A percentile compares a stretch with the other conserved stretches of the same genome.
Evolutionary conservation across 2,797 vertebrate species (phyloP).

Genomic region (Nothura maculosa): DNA sequence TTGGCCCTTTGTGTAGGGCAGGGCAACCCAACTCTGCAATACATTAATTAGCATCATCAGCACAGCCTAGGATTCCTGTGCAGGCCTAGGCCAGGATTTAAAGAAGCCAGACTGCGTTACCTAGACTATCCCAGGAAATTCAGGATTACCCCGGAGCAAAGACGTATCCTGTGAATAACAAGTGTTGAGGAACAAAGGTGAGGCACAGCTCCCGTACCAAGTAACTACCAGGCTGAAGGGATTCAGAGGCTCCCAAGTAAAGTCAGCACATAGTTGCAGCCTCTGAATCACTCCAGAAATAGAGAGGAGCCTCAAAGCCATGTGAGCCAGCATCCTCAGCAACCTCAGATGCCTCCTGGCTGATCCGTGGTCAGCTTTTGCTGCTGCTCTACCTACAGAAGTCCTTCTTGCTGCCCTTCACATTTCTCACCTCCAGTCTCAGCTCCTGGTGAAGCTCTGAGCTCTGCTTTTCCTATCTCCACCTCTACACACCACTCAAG

Average conservation of each 20-base stretch:
- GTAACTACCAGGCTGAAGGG: not conserved
- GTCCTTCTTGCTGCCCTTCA: not conserved
- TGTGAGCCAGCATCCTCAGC: not conserved
- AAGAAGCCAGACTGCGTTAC: not conserved
- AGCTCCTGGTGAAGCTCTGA: not conserved
- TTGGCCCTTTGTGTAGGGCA: not conserved
- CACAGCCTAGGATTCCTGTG: not conserved
- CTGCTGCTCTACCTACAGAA: not conserved
- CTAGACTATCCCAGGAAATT: not conserved
- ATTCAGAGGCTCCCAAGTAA: not conserved
- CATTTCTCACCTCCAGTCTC: not conserved
- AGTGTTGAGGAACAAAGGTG: not conserved
- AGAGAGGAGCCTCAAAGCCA: not conserved
- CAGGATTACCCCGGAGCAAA: not conserved
- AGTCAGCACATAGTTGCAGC: not conserved
- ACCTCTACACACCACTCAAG: not conserved
- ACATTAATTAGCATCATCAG: not conserved
- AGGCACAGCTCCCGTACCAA: not conserved
- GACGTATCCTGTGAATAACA: not conserved
- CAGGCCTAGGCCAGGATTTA: not conserved
- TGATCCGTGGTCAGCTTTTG: not conserved
- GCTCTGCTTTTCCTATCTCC: not conserved
- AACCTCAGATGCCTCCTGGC: not conserved
- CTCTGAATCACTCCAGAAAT: not conserved
- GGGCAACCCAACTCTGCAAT: not conserved